Percentiles rank a stretch among this genome's conserved stretches.
phyloP scores from a whole-genome alignment of 2,888 invertebrate species.

The Taenaris catops region DNA sequence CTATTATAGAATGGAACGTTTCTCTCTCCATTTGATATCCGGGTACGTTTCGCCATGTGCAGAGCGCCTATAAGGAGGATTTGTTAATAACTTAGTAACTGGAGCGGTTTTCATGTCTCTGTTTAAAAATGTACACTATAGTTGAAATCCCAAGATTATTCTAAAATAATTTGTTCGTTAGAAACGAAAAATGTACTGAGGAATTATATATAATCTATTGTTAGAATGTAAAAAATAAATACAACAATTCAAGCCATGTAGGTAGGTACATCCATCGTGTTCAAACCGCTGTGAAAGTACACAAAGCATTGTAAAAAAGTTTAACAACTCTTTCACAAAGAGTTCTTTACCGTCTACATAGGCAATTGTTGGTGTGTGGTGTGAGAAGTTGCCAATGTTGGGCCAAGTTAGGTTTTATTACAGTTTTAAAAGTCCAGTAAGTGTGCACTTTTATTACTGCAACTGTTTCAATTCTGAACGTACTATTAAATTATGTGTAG shows the following conservation, averaged over 20 bases:
- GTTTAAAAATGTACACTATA: too few species aligned
- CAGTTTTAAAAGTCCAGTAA: constrained; percentile 3
- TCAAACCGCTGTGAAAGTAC: constrained; percentile 13
- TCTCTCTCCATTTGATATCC: too few species aligned
- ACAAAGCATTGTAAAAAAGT: constrained; percentile 16
- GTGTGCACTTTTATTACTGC: too few species aligned
- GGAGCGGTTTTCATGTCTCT: too few species aligned
- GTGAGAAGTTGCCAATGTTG: constrained; percentile 7
- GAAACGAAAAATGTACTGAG: background rate
- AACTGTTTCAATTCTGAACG: too few species aligned
- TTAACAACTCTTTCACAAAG: constrained; percentile 16
- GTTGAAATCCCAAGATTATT: too few species aligned
- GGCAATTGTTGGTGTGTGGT: constrained; percentile 7
- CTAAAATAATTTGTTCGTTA: background rate
- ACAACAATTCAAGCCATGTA: constrained; percentile 2
- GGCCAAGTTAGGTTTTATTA: constrained; percentile 7
- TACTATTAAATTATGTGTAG: too few species aligned
- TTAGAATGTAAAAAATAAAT: constrained; percentile 10
- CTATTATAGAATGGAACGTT: too few species aligned
- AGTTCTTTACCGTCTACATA: constrained; percentile 9
- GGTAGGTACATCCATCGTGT: constrained; percentile 7
- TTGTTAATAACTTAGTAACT: too few species aligned
- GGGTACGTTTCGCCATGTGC: too few species aligned
- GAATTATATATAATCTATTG: constrained; percentile 6
- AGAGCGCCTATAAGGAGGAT: too few species aligned